Conservation (phyloP, 2,888 invertebrate species). For the Rotaria sp. region DNA sequence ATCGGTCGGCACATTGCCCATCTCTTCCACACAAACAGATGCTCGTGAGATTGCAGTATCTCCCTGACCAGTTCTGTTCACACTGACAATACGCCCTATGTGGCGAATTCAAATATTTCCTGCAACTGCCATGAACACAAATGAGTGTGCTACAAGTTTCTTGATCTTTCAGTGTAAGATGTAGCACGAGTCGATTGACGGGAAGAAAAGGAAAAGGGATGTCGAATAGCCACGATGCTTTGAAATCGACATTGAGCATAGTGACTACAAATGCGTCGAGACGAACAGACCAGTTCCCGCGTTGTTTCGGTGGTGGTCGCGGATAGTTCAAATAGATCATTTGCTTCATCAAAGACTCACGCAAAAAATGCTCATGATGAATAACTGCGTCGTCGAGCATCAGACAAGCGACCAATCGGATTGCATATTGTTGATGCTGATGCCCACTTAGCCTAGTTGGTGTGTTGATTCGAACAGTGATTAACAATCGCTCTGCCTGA, state of each 20-base stretch:
- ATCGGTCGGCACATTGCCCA: not conserved
- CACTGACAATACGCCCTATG: not conserved
- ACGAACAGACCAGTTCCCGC: not conserved
- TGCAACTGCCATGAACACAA: not conserved
- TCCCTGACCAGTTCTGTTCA: not conserved
- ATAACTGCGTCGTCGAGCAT: not conserved
- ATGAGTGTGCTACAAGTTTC: not conserved
- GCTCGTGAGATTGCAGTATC: not conserved
- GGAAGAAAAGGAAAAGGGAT: not conserved
- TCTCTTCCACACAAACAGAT: not conserved
- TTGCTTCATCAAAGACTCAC: not conserved
- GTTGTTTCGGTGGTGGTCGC: not conserved
- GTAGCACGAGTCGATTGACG: not conserved
- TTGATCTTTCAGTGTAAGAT: not conserved
- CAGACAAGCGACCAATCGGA: not conserved
- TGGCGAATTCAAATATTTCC: not conserved
- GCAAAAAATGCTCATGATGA: not conserved
- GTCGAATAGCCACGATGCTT: not conserved
- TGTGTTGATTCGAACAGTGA: not conserved
- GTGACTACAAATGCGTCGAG: not conserved
- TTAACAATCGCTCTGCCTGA: not conserved
- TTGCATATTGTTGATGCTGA: not conserved
- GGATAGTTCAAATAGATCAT: not conserved
- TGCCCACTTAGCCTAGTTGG: not conserved
- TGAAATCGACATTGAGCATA: not conserved